A percentile compares a stretch with the other conserved stretches of the same genome.
phyloP scores from a whole-genome alignment of 1,140 invertebrate genomes.

The Euschistus heros region DNA sequence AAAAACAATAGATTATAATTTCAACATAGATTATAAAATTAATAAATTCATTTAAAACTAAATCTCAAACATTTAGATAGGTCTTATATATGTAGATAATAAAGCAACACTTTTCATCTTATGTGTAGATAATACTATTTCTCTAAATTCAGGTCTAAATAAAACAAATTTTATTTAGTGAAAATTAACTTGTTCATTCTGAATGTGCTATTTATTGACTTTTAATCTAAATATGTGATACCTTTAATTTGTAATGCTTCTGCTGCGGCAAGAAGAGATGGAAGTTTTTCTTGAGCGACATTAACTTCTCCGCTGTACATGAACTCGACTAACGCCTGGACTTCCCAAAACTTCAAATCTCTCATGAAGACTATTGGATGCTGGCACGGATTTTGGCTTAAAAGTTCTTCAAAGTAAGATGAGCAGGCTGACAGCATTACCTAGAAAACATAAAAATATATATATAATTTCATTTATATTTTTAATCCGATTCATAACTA shows the following conservation, averaged over 20 bases:
- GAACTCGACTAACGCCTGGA: constrained; percentile 72
- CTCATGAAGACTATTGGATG: constrained; percentile 40
- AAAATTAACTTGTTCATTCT: no score
- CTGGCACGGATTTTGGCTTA: constrained; percentile 37
- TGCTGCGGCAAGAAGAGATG: constrained; percentile 64
- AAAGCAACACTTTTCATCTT: no score
- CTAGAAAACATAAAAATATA: constrained; percentile 23
- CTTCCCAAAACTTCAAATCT: constrained; percentile 48
- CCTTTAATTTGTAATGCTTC: constrained; percentile 63
- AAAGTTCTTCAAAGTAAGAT: constrained; percentile 38
- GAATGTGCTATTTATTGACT: no score
- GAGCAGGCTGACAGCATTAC: constrained; percentile 40
- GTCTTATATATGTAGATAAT: no score
- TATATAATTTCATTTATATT: no score
- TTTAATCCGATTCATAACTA: no score
- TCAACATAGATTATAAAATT: no score
- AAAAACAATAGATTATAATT: neutral
- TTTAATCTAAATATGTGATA: constrained; percentile 10
- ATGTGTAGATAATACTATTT: no score
- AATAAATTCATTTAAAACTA: no score
- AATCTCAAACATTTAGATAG: neutral
- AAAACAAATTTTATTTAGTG: no score
- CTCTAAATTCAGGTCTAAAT: no score
- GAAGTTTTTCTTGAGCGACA: constrained; percentile 68
- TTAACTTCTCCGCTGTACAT: constrained; percentile 83